Evolutionary conservation across 2,888 invertebrate species (phyloP).

Genomic region (Cinara cedri): DNA sequence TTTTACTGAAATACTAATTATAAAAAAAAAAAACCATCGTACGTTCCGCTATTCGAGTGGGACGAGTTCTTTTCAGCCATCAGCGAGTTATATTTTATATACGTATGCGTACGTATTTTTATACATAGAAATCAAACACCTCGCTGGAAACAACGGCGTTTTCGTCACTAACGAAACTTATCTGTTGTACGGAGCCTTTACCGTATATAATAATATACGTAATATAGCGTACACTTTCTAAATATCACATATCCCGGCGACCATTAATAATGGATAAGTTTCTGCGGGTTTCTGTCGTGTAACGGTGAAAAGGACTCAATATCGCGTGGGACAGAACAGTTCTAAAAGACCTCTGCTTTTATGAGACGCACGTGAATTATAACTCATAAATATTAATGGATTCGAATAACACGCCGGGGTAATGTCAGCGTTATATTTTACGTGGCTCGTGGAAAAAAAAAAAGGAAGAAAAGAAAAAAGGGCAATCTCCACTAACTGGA

Average conservation of each 20-base stretch:
- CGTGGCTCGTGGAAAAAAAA: background rate
- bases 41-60: background rate
- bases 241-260: slow-evolving; percentile 44
- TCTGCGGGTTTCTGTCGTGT: slow-evolving; percentile 22
- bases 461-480: background rate
- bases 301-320: slow-evolving; percentile 35
- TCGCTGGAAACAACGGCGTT: background rate
- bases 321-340: slow-evolving; percentile 32
- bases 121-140: slow-evolving; percentile 43
- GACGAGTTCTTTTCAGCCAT: background rate
- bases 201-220: no score
- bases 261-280: slow-evolving; percentile 53
- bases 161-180: slow-evolving; percentile 42
- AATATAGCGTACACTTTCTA: slow-evolving; percentile 33
- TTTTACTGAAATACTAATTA: no score
- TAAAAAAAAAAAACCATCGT: background rate
- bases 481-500: slow-evolving; percentile 27
- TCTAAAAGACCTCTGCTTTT: slow-evolving; percentile 54
- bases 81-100: no score
- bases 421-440: slow-evolving; percentile 46
- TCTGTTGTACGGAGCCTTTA: slow-evolving; percentile 8
- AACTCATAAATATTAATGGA: slow-evolving; percentile 56
- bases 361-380: slow-evolving; percentile 51
- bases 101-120: no score
- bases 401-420: slow-evolving; percentile 37